Evolutionary conservation across 1,140 invertebrate genomes (phyloP).

Genomic region (Platyura marginata): DNA sequence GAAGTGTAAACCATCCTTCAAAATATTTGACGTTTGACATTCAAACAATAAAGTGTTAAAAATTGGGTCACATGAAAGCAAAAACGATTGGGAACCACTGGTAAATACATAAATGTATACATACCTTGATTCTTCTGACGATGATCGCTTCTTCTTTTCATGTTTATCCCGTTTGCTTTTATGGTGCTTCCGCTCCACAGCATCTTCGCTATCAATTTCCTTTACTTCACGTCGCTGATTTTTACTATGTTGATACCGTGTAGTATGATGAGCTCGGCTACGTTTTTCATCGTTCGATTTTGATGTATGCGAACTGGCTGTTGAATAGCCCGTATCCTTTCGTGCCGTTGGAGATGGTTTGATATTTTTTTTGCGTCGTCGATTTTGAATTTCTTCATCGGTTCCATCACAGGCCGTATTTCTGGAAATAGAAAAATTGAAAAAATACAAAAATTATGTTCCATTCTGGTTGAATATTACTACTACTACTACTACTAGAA

Average conservation of each 20-base stretch:
- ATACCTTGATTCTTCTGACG: neutral
- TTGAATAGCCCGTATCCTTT: conserved; percentile 44
- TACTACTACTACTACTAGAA: too few species aligned
- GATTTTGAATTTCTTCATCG: neutral
- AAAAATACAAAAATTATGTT: too few species aligned
- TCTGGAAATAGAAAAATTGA: too few species aligned
- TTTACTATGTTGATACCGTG: neutral
- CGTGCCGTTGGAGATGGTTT: conserved; percentile 14
- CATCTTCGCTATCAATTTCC: neutral
- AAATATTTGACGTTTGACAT: too few species aligned
- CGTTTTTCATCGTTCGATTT: neutral
- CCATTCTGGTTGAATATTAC: too few species aligned
- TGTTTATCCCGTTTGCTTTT: neutral
- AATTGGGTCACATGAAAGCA: neutral
- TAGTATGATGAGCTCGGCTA: neutral
- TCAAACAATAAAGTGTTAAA: neutral
- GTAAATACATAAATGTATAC: neutral
- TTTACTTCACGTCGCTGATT: neutral
- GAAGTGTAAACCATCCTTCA: too few species aligned
- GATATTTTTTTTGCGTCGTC: neutral
- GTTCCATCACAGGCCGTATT: conserved; percentile 3
- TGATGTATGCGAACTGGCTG: conserved; percentile 24
- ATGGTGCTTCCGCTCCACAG: neutral
- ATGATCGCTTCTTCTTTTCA: neutral
- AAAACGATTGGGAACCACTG: too few species aligned